Conservation (phyloP, 2,113 vertebrate species). For the Ondatra zibethicus region DNA sequence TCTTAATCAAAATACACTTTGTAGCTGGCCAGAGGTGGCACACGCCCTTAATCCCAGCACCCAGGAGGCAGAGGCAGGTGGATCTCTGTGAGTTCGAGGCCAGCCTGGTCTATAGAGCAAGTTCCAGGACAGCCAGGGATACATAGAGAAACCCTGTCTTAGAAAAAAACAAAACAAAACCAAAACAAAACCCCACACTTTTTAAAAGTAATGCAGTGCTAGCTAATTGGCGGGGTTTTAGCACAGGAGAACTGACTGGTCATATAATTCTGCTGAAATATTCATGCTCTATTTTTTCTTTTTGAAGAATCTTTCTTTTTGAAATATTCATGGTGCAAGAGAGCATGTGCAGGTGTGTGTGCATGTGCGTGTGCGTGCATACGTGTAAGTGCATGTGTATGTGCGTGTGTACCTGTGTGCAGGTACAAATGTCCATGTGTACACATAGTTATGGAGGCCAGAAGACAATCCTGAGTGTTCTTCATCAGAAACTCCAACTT, state of each 20-base stretch:
- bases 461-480: neutral
- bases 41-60: neutral
- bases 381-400: neutral
- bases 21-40: neutral
- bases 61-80: neutral
- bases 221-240: neutral
- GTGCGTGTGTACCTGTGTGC: neutral
- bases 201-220: neutral
- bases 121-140: neutral
- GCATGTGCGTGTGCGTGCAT: neutral
- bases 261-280: neutral
- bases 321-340: neutral
- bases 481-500: neutral
- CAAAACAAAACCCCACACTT: neutral
- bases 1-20: neutral
- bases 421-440: neutral
- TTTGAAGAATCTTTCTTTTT: neutral
- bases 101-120: neutral
- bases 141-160: neutral
- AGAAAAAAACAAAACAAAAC: neutral
- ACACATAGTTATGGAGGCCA: neutral
- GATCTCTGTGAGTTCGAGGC: neutral
- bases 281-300: neutral
- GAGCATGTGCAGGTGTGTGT: neutral
- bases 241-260: conserved; percentile 36